These are phyloP conservation scores for Sardina pilchardus DNA, from an alignment of 2,113 vertebrate genomes.

Conservation along the genomic window DNA sequence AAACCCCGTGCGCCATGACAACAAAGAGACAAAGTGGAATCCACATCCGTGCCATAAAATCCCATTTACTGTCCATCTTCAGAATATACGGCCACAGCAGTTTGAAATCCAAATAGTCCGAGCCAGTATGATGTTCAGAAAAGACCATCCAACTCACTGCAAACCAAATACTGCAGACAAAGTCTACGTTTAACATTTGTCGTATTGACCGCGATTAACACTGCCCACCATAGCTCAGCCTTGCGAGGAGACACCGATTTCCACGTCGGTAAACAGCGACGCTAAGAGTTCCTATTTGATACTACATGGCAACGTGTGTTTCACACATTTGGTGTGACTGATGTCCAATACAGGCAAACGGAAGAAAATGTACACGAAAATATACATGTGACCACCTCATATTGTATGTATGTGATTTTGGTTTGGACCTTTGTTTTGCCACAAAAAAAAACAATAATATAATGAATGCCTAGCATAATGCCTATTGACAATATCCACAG, in stretches of 20 bases:
- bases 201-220: neutral
- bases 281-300: conserved; percentile 32
- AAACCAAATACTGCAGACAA: neutral
- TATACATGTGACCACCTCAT: neutral
- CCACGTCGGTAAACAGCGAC: conserved; percentile 45
- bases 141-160: neutral
- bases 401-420: neutral
- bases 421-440: neutral
- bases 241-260: neutral
- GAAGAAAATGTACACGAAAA: neutral
- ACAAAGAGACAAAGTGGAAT: neutral
- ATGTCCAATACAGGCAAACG: neutral
- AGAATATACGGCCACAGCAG: neutral
- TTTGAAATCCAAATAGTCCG: neutral
- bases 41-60: neutral
- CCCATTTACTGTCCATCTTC: neutral
- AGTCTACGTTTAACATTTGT: neutral
- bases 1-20: neutral
- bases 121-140: neutral
- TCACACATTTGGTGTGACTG: neutral
- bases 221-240: too few species aligned
- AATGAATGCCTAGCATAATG: neutral
- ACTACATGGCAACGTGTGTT: neutral
- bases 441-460: neutral
- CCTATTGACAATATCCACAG: neutral